A percentile compares a stretch with the other conserved stretches of the same genome.
Conservation (phyloP, 2,888 invertebrate genomes). For the Apotomis betuletana region DNA sequence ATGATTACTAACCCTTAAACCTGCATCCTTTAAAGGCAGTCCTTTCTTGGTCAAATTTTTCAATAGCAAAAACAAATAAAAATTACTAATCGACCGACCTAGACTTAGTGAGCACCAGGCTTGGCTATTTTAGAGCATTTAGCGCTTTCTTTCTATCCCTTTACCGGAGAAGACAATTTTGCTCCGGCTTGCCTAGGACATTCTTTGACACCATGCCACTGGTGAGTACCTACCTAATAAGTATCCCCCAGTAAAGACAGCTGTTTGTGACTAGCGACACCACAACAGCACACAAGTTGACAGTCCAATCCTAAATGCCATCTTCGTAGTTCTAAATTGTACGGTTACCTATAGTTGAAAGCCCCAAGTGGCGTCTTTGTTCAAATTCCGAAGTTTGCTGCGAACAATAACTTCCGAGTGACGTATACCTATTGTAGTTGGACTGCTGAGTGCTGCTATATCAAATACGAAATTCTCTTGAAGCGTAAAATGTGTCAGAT, state of each 20-base stretch:
- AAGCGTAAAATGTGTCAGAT: neutral
- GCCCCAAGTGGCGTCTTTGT: slow-evolving; percentile 33
- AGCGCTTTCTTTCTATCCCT: too few species aligned
- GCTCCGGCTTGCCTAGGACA: too few species aligned
- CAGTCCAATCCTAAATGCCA: slow-evolving; percentile 17
- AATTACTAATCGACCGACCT: too few species aligned
- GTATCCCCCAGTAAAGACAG: neutral
- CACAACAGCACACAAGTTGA: neutral
- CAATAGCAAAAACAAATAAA: too few species aligned
- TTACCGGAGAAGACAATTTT: too few species aligned
- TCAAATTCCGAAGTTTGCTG: slow-evolving; percentile 15
- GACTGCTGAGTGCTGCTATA: neutral
- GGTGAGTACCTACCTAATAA: neutral
- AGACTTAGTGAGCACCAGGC: too few species aligned
- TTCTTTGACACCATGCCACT: too few species aligned
- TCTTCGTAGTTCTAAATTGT: slow-evolving; percentile 16
- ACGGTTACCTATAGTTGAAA: slow-evolving; percentile 16
- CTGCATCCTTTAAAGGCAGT: too few species aligned
- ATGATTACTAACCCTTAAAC: too few species aligned
- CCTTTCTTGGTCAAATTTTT: too few species aligned
- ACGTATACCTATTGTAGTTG: slow-evolving; percentile 20
- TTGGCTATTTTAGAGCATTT: too few species aligned
- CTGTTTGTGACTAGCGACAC: neutral
- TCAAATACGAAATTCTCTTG: neutral
- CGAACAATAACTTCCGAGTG: slow-evolving; percentile 22